Percentiles rank a stretch among this genome's conserved stretches.
phyloP scores from a whole-genome alignment of 2,113 vertebrate genomes.

The Sinocyclocheilus anophthalmus region DNA sequence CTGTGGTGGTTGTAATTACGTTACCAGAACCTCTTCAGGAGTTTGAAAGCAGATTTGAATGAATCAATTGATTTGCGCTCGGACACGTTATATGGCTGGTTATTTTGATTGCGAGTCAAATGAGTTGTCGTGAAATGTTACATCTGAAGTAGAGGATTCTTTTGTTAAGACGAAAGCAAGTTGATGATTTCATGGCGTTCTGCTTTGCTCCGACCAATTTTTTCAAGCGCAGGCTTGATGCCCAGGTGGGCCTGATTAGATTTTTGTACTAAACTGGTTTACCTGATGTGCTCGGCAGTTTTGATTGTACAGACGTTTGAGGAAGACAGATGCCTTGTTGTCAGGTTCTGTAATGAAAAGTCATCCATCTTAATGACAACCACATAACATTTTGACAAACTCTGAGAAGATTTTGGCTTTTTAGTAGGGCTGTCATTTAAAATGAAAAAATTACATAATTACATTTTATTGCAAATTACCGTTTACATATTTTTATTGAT shows the following conservation, averaged over 20 bases:
- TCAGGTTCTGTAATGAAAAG: slow-evolving; percentile 29
- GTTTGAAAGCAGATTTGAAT: slow-evolving; percentile 19
- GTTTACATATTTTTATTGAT: not conserved
- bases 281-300: slow-evolving; percentile 29
- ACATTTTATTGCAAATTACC: not conserved
- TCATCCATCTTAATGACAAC: slow-evolving; percentile 41
- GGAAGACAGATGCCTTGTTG: slow-evolving; percentile 42
- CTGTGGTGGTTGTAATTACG: slow-evolving; percentile 18
- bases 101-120: slow-evolving; percentile 29
- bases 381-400: not conserved
- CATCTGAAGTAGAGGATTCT: not conserved
- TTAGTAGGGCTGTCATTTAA: not conserved
- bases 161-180: not conserved
- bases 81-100: not conserved
- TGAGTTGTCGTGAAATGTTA: not conserved
- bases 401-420: not conserved
- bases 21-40: not conserved
- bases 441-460: not conserved
- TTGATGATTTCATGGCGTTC: not conserved
- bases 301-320: slow-evolving; percentile 8
- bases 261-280: slow-evolving; percentile 42
- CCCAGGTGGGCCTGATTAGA: slow-evolving; percentile 8
- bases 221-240: not conserved
- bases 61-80: not conserved
- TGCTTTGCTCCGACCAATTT: not conserved